Evolutionary conservation across 2,113 vertebrate species (phyloP), one percentile per base, ranked within the genome.

Genomic region (Scomber japonicus): DNA sequence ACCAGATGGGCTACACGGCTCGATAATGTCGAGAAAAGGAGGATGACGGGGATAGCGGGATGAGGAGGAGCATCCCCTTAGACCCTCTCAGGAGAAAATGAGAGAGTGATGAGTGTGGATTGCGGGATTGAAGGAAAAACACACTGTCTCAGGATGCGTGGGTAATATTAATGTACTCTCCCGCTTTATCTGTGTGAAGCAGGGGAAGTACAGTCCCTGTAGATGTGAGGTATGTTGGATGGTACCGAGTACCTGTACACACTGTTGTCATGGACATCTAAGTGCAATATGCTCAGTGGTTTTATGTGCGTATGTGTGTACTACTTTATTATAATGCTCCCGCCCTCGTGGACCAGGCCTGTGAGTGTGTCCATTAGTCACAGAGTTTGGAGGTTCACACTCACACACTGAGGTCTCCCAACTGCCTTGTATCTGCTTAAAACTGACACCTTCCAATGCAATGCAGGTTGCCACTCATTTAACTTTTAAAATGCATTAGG

Each of bases 241-340:
- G 75, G 59, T 73, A 78, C 53, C 2, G 14, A 54, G 46, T 49
- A 45, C 63, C 61, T 74, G 65, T 71, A 69, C 51, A 69, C 51
- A 54, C 48, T 72, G 19, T 65, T 27, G 19, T 85, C 15, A 19
- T 79, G 81, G 73, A 62, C 78, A 63, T 78, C 56, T 24, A 83
- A 87, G 89, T 92, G 91, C 92, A 94, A 92, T 93, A 89, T 82
- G 60, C 73, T 84, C 67, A 71, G 48, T 75, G 64, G 11, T 57
- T 82, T 80, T 45, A 40, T 75, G 27, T 50, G 27, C 53, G 9
- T 17, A 31, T 66, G 35, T 50, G 67, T 56, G 35, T 30, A 27
- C 81, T 21, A 82, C 66, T 45, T 49, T 62, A 15, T 57, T 44
- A 55, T 11, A 63, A 67, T 17, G 17, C 57, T 66, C 45, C 62